Conservation (phyloP, 2,888 invertebrate species). For the Theodoxus fluviatilis region DNA sequence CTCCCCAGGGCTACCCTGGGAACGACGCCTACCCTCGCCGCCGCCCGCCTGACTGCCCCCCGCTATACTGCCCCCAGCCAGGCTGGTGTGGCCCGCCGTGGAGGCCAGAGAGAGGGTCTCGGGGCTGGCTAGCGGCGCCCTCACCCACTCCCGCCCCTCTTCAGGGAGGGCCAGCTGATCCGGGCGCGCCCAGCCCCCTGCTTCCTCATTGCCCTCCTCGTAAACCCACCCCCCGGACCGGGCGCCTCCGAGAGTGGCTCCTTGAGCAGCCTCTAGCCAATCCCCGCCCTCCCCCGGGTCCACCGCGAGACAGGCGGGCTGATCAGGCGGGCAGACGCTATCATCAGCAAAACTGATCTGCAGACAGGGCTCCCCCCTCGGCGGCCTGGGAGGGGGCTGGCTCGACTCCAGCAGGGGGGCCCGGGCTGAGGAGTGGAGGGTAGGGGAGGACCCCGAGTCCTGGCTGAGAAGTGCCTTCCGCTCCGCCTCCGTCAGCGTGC, state of each 20-base stretch:
- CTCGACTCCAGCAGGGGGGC: constrained; percentile 17
- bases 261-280: no score
- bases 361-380: background rate
- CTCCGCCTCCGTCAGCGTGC: constrained; percentile 52
- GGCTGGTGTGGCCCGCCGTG: no score
- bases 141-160: constrained; percentile 37
- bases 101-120: constrained; percentile 84
- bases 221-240: no score
- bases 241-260: no score
- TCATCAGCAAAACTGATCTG: background rate
- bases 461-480: constrained; percentile 45
- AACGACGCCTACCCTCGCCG: constrained; percentile 34
- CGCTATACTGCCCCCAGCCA: no score
- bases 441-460: constrained; percentile 30
- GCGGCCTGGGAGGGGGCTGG: background rate
- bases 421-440: constrained; percentile 51
- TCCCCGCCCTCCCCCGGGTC: no score
- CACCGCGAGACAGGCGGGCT: no score
- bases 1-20: no score
- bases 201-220: constrained; percentile 25
- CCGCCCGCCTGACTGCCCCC: constrained; percentile 38
- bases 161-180: no score
- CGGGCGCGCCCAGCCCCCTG: constrained; percentile 21
- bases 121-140: constrained; percentile 81
- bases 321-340: no score